These are phyloP conservation scores for Oncorhynchus gorbuscha DNA, from an alignment of 2,113 vertebrate species.

Conservation along the genomic window DNA sequence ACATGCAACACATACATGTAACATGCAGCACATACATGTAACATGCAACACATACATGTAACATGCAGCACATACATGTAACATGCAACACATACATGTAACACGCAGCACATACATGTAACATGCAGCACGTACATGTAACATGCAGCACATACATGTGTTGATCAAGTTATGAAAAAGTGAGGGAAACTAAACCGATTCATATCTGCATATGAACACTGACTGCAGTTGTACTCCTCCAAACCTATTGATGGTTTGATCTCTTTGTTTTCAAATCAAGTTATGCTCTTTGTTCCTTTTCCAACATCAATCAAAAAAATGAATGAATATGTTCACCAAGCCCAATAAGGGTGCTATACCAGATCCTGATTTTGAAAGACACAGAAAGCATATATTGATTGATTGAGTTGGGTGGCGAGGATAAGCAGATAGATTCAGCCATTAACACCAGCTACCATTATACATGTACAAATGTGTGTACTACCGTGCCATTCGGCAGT, in stretches of 20 bases:
- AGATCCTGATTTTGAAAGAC: constrained; percentile 17
- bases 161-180: neutral
- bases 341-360: neutral
- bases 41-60: neutral
- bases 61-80: neutral
- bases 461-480: neutral
- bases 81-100: no score
- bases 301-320: constrained; percentile 39
- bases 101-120: no score
- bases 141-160: neutral
- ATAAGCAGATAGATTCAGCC: constrained; percentile 1
- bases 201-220: neutral
- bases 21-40: no score
- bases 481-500: neutral
- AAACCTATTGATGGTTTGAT: neutral
- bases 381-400: constrained; percentile 30
- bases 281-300: constrained; percentile 25
- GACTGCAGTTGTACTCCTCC: neutral
- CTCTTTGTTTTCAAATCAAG: constrained; percentile 10
- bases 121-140: no score
- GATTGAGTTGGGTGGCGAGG: constrained; percentile 19
- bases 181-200: neutral
- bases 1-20: no score
- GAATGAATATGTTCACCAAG: constrained; percentile 41
- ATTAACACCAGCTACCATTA: neutral